phyloP scores from a whole-genome alignment of 2,113 vertebrate species.

The Daboia siamensis region DNA sequence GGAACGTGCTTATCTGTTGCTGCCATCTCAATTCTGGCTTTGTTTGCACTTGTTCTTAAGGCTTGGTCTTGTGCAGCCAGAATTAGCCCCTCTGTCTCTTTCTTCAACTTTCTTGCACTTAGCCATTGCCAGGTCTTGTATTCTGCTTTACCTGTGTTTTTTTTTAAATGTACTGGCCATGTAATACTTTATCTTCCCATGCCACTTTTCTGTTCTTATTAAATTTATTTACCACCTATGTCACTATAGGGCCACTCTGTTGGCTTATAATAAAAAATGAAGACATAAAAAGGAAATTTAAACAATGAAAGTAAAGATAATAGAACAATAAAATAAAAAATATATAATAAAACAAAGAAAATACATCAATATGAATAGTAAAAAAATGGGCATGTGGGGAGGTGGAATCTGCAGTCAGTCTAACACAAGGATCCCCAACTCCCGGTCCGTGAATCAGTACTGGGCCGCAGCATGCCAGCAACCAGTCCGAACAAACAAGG shows the following conservation, averaged over 20 bases:
- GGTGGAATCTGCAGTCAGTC: not conserved
- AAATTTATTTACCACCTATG: not conserved
- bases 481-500: no score
- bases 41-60: not conserved
- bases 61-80: not conserved
- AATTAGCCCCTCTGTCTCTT: not conserved
- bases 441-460: no score
- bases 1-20: not conserved
- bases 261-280: not conserved
- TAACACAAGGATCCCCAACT: no score
- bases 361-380: not conserved
- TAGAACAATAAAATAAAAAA: not conserved
- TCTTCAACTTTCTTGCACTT: not conserved
- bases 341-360: not conserved
- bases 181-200: not conserved
- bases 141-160: not conserved
- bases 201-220: not conserved
- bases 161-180: not conserved
- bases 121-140: not conserved
- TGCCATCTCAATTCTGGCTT: not conserved
- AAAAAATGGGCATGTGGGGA: not conserved
- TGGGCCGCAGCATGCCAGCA: no score
- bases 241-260: no score
- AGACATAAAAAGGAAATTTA: no score
- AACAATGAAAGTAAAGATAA: not conserved